A percentile compares a stretch with the other conserved stretches of the same genome.
Conservation (phyloP, 2,797 vertebrate species). For the Macroramphosus scolopax region DNA sequence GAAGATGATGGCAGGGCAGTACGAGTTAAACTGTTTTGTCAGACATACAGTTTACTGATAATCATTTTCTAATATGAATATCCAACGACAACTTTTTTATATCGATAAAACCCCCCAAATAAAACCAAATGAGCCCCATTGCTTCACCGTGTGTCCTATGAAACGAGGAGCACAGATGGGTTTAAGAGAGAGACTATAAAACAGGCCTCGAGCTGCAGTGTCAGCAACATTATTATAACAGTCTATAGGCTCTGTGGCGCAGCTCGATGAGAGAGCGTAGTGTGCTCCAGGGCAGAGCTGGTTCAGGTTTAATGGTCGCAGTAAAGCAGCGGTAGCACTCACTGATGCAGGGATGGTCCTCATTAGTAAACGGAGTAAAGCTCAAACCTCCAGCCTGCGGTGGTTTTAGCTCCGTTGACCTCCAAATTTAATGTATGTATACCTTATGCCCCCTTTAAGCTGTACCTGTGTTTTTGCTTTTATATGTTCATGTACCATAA, state of each 20-base stretch:
- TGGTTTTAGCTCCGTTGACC: constrained; percentile 34
- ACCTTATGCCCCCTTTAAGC: constrained; percentile 19
- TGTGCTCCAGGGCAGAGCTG: constrained; percentile 55
- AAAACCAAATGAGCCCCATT: too few species aligned
- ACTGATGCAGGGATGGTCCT: constrained; percentile 61
- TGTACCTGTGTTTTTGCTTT: constrained; percentile 27
- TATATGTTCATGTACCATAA: constrained; percentile 12
- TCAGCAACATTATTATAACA: constrained; percentile 50
- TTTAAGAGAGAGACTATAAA: constrained; percentile 46
- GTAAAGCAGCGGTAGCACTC: constrained; percentile 63
- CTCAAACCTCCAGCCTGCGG: constrained; percentile 44
- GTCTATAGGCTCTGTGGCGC: constrained; percentile 53
- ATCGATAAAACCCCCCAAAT: too few species aligned
- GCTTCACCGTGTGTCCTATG: not conserved
- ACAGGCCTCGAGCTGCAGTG: constrained; percentile 47
- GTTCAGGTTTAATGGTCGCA: constrained; percentile 64
- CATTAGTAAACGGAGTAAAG: constrained; percentile 61
- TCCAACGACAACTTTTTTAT: too few species aligned
- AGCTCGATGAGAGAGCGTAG: constrained; percentile 46
- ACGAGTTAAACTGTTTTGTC: too few species aligned
- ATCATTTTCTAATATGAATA: too few species aligned
- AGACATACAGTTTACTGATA: too few species aligned
- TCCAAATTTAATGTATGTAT: constrained; percentile 38
- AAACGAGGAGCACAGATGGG: constrained; percentile 27
- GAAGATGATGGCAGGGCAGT: too few species aligned